A percentile compares a stretch with the other conserved stretches of the same genome.
Conservation (phyloP, 2,888 invertebrate species). For the Alsophila aescularia region DNA sequence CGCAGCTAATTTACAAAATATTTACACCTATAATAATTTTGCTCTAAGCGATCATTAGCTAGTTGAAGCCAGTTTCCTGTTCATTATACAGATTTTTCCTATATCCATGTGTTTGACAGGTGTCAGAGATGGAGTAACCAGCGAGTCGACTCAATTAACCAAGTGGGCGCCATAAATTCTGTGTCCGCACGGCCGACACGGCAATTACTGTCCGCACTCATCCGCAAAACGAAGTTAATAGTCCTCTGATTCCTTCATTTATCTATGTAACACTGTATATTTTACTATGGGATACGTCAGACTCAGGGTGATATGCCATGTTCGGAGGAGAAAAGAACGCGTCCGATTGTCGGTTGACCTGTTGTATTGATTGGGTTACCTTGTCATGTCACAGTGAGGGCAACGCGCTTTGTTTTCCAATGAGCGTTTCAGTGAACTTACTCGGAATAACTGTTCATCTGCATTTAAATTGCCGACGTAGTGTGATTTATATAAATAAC, state of each 20-base stretch:
- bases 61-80: not conserved
- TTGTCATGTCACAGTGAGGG: no score
- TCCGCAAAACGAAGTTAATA: slow-evolving; percentile 82
- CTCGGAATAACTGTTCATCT: no score
- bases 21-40: not conserved
- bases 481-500: no score
- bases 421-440: no score
- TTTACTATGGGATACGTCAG: slow-evolving; percentile 53
- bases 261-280: slow-evolving; percentile 64
- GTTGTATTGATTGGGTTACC: no score
- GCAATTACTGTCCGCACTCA: slow-evolving; percentile 83
- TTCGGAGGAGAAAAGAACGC: not conserved
- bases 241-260: slow-evolving; percentile 76
- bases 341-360: not conserved
- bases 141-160: slow-evolving; percentile 73
- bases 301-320: not conserved
- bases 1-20: no score
- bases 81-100: not conserved
- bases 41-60: not conserved
- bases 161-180: slow-evolving; percentile 75
- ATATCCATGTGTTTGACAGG: slow-evolving; percentile 51
- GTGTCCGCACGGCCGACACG: slow-evolving; percentile 75
- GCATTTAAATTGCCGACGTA: no score
- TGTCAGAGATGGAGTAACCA: slow-evolving; percentile 54
- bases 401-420: no score